phyloP scores from a whole-genome alignment of 1,140 invertebrate species.

The Pseudoatta argentina region DNA sequence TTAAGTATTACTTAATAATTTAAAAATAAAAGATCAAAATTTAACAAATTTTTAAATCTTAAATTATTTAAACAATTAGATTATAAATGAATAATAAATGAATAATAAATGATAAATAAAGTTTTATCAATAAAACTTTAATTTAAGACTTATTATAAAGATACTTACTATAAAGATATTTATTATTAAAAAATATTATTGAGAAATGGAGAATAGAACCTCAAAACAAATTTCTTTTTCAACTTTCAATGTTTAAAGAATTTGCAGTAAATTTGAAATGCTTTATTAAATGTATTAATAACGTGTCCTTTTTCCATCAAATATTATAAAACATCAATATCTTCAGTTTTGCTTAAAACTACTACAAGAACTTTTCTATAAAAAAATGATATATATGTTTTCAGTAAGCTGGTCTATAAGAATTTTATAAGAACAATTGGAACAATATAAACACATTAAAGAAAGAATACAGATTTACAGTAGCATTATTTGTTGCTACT shows the following conservation, averaged over 20 bases:
- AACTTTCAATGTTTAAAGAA: background rate
- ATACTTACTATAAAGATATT: background rate
- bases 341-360: background rate
- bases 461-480: background rate
- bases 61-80: background rate
- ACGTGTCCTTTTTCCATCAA: background rate
- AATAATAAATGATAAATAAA: background rate
- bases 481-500: background rate
- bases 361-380: background rate
- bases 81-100: background rate
- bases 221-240: background rate
- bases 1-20: background rate
- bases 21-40: background rate
- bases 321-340: background rate
- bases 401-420: background rate
- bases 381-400: background rate
- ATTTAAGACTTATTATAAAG: background rate
- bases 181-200: background rate
- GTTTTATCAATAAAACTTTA: background rate
- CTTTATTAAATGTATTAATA: background rate
- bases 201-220: background rate
- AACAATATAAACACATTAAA: background rate
- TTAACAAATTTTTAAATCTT: background rate
- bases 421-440: background rate
- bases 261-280: background rate